Conservation (phyloP, 2,797 vertebrate genomes). For the Dipus sagitta region DNA sequence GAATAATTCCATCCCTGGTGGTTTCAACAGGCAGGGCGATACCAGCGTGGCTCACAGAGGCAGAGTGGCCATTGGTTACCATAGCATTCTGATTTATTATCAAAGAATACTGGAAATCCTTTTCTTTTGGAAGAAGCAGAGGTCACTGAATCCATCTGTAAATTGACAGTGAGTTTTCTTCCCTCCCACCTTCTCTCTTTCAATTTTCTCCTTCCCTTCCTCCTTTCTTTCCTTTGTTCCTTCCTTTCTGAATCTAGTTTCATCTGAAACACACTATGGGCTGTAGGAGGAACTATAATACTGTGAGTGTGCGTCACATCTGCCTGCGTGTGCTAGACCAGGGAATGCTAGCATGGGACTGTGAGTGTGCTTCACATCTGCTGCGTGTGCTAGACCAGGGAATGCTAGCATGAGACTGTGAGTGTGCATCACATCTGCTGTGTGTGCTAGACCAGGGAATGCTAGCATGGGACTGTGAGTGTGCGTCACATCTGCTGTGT, state of each 20-base stretch:
- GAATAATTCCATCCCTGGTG: not conserved
- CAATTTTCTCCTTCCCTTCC: not conserved
- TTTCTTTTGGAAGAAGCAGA: not conserved
- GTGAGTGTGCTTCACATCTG: no score
- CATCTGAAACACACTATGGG: not conserved
- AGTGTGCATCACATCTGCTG: no score
- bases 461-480: no score
- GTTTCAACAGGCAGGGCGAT: not conserved
- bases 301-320: not conserved
- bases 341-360: no score
- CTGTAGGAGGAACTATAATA: not conserved
- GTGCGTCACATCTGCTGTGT: no score
- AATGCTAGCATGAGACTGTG: no score
- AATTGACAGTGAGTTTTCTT: not conserved
- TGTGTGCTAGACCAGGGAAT: no score
- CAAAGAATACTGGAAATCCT: not conserved
- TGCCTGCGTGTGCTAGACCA: no score
- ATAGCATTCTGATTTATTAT: not conserved
- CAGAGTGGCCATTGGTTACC: not conserved
- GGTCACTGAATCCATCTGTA: not conserved
- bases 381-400: no score
- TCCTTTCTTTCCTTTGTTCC: not conserved
- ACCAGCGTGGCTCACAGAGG: not conserved
- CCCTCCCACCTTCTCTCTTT: not conserved
- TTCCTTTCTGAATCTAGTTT: not conserved